Evolutionary conservation across 1,140 invertebrate species (phyloP), one percentile per base, ranked within the genome.

Genomic region (Rhyzopertha dominica): DNA sequence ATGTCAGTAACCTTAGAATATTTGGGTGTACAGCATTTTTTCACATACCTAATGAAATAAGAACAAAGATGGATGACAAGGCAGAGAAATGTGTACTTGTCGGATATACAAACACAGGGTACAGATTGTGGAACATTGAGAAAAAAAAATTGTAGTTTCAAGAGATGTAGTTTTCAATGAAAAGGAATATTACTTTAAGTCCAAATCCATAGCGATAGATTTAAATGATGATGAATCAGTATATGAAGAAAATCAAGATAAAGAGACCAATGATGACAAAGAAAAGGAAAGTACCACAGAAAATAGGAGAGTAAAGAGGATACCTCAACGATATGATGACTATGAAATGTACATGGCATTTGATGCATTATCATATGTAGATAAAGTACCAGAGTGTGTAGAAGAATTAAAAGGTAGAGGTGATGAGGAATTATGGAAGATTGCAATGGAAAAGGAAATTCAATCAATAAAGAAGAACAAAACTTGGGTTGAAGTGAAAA

Each of bases 391-490:
- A 12, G 38, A 41, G 40, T 49, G 25, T 50, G 49, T 36, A 43
- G 32, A 53, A 29, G 63, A 71, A 47, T 64, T 70, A 24, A 26
- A 69, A 14, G 41, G 24, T 29, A 38, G 26, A 41, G n/a, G 16
- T 31, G 61, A 70, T 38, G 19, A 29, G 23, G 14, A 54, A 12
- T 24, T 48, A 23, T 71, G 71, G 68, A 49, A 56, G 43, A 34
- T 45, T 32, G 70, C 68, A 9, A 69, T 69, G 39, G 19, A 60
- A 5, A 59, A 58, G 19, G 66, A 71, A 56, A 53, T 69, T 9
- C 20, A 58, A 5, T 42, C 59, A n/a, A 50, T 61, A n/a, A 34
- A 52, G 7, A 59, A 66, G 45, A 66, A 71, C 52, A 37, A 63
- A 13, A 68, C 61, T 13, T 72, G 61, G 60, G 35, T 40, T 23